Percentiles rank a stretch among this genome's conserved stretches.
These are phyloP conservation scores for Mustela lutreola DNA, from an alignment of 2,113 vertebrate genomes.

Conservation along the genomic window DNA sequence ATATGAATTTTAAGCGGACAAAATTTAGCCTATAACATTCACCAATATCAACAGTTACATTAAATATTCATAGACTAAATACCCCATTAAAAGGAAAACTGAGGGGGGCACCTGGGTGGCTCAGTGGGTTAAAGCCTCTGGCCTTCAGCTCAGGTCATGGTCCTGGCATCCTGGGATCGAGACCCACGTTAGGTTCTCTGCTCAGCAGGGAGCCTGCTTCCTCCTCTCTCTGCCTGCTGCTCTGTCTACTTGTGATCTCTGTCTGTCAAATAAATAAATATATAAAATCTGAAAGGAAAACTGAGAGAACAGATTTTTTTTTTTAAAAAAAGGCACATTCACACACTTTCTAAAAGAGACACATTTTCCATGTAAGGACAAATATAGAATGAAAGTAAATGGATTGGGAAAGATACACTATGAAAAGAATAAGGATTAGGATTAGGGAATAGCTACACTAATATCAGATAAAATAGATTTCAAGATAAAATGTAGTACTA, in stretches of 20 bases:
- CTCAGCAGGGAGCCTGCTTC: too few species aligned
- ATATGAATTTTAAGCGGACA: not conserved
- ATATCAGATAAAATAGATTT: not conserved
- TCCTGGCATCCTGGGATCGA: too few species aligned
- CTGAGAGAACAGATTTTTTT: not conserved
- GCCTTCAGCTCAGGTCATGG: too few species aligned
- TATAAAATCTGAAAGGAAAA: not conserved
- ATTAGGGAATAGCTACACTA: not conserved
- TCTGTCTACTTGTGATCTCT: too few species aligned
- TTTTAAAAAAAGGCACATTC: not conserved
- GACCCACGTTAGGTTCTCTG: too few species aligned
- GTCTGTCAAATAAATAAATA: too few species aligned
- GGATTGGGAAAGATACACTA: not conserved
- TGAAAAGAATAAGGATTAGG: not conserved
- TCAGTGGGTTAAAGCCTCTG: too few species aligned
- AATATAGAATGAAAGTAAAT: not conserved
- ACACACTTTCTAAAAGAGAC: not conserved
- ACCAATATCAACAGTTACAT: not conserved
- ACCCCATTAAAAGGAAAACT: not conserved
- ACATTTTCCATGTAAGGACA: not conserved
- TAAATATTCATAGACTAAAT: not conserved
- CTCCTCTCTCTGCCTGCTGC: too few species aligned
- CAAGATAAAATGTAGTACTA: not conserved
- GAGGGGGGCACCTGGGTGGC: too few species aligned
- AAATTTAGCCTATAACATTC: not conserved